Evolutionary conservation across 2,113 vertebrate species (phyloP).

Genomic region (Rhadina sibilatrix): DNA sequence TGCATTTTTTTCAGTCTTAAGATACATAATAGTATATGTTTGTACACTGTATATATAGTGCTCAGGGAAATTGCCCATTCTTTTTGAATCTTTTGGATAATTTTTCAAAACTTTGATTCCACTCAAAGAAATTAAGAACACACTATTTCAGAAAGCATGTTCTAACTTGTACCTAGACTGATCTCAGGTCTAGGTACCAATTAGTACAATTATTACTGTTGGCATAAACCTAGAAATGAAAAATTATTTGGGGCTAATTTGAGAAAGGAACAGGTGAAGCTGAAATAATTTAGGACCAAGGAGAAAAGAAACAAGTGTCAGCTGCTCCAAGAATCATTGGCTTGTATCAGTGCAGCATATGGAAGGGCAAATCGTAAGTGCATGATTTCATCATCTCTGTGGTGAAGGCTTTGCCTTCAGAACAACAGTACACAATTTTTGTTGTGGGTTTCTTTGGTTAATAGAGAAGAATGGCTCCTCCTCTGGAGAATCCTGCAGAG

Average conservation of each 20-base stretch:
- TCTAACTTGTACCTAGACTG: too few species aligned
- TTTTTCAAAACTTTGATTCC: neutral
- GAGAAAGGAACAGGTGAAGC: slow-evolving; percentile 63
- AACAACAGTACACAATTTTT: slow-evolving; percentile 33
- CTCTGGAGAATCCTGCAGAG: neutral
- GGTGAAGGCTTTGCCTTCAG: slow-evolving; percentile 23
- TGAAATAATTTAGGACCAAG: slow-evolving; percentile 57
- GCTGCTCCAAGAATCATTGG: slow-evolving; percentile 19
- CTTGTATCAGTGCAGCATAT: slow-evolving; percentile 10
- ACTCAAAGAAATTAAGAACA: neutral
- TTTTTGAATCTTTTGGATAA: neutral
- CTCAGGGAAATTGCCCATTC: neutral
- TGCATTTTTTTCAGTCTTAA: neutral
- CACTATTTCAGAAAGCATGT: neutral
- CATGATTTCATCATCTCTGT: slow-evolving; percentile 18
- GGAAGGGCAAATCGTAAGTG: slow-evolving; percentile 1
- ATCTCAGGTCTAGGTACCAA: neutral
- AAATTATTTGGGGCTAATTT: slow-evolving; percentile 57
- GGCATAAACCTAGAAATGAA: slow-evolving; percentile 32
- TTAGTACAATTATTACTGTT: slow-evolving; percentile 42
- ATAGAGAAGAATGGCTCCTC: slow-evolving; percentile 12
- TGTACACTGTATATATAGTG: neutral
- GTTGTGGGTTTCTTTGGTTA: neutral
- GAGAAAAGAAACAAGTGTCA: slow-evolving; percentile 55
- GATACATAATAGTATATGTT: neutral